Evolutionary conservation across 2,888 invertebrate genomes (phyloP).

Genomic region (Nymphalis c-album): DNA sequence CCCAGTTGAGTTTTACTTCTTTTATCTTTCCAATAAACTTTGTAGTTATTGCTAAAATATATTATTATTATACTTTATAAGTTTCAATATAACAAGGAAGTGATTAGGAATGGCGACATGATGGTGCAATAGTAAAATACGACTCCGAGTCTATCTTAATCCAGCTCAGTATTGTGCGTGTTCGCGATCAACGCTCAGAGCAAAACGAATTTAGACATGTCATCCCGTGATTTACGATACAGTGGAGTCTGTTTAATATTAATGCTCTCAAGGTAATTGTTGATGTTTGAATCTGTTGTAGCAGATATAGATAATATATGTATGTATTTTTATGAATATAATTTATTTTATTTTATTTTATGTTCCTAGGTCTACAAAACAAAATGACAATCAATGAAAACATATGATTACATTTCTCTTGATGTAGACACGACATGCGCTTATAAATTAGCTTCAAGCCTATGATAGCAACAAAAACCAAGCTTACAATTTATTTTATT

Average conservation of each 20-base stretch:
- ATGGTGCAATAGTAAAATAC: conserved; percentile 6
- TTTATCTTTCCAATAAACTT: too few relatives aligned
- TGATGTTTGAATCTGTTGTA: neutral
- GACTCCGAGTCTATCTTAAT: conserved; percentile 23
- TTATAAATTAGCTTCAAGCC: too few relatives aligned
- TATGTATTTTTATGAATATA: too few relatives aligned
- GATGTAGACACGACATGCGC: too few relatives aligned
- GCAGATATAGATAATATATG: neutral
- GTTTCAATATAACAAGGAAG: conserved; percentile 6
- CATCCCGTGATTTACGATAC: conserved; percentile 37
- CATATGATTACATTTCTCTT: too few relatives aligned
- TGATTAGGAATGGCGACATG: conserved; percentile 7
- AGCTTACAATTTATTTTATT: too few relatives aligned
- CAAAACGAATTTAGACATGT: conserved; percentile 29
- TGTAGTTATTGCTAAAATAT: too few relatives aligned
- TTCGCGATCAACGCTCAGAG: conserved; percentile 10
- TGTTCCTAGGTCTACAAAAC: too few relatives aligned
- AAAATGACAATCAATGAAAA: too few relatives aligned
- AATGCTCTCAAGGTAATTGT: conserved; percentile 17
- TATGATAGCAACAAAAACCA: too few relatives aligned
- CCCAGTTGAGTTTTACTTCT: too few relatives aligned
- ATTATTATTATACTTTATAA: neutral
- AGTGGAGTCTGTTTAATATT: conserved; percentile 35
- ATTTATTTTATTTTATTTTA: too few relatives aligned
- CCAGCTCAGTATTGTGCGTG: conserved; percentile 33